Conservation (phyloP, 2,888 invertebrate genomes). For the Nomada hirtipes region DNA sequence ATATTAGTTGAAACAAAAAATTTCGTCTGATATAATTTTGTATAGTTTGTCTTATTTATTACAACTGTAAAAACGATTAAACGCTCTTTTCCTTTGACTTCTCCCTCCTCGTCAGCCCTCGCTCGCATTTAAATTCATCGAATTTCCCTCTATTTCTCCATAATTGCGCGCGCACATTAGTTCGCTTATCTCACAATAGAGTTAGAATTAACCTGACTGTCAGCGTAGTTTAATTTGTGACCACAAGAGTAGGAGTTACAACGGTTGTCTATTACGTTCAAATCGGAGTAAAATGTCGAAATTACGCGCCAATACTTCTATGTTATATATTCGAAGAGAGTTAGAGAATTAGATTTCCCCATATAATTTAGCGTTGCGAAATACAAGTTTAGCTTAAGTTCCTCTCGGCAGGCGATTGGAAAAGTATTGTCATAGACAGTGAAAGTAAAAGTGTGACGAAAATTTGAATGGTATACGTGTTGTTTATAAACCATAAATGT, state of each 20-base stretch:
- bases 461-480: neutral
- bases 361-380: neutral
- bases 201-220: no score
- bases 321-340: neutral
- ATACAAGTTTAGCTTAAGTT: no score
- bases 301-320: constrained; percentile 5
- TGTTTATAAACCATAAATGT: neutral
- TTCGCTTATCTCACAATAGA: no score
- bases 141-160: neutral
- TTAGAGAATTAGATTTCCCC: neutral
- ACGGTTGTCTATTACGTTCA: constrained; percentile 8
- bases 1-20: neutral
- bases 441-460: neutral
- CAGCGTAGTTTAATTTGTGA: neutral
- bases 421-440: no score
- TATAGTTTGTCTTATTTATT: constrained; percentile 23
- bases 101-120: neutral
- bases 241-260: constrained; percentile 1
- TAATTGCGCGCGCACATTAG: no score
- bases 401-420: no score
- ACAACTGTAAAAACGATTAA: constrained; percentile 13
- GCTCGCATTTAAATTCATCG: no score
- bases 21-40: neutral
- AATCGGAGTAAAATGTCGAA: neutral
- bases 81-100: constrained; percentile 13